A percentile compares a stretch with the other conserved stretches of the same genome.
Evolutionary conservation across 2,888 invertebrate species (phyloP).

Genomic region (Drosophila picticornis): DNA sequence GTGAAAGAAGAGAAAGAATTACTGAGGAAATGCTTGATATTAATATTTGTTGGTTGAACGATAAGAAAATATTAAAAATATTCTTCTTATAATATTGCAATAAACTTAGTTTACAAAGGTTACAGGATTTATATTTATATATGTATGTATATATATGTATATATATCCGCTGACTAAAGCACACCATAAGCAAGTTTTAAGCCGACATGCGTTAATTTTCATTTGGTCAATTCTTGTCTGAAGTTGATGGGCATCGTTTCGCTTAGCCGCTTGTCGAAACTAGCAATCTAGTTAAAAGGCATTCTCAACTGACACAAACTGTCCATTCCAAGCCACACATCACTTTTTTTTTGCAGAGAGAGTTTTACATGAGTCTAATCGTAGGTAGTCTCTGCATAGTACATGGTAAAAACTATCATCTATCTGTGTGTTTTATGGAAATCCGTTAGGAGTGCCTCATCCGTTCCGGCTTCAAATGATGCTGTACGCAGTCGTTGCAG

Average conservation of each 20-base stretch:
- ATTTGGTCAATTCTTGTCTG: conserved; percentile 3
- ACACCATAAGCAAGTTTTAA: not conserved
- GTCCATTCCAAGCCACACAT: conserved; percentile 8
- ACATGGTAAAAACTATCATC: conserved; percentile 47
- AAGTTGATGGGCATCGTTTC: conserved; percentile 21
- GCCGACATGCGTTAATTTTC: not conserved
- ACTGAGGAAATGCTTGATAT: not conserved
- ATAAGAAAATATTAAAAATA: not conserved
- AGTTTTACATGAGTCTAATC: conserved; percentile 31
- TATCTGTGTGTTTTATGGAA: conserved; percentile 59
- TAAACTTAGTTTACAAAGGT: not conserved
- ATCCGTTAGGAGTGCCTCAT: conserved; percentile 53
- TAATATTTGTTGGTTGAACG: not conserved
- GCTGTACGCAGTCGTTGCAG: not conserved
- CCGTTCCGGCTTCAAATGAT: not conserved
- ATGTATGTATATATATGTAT: not conserved
- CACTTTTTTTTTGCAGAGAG: not conserved
- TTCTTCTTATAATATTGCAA: not conserved
- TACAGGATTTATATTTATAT: not conserved
- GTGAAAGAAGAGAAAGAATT: not conserved
- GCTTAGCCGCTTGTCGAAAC: conserved; percentile 23
- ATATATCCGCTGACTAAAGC: not conserved
- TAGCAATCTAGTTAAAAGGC: conserved; percentile 41
- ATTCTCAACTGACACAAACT: conserved; percentile 27
- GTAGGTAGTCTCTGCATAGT: conserved; percentile 31